Percentiles rank a stretch among this genome's conserved stretches.
These are phyloP conservation scores for Heptranchias perlo DNA, from an alignment of 2,113 vertebrate genomes.

Conservation along the genomic window DNA sequence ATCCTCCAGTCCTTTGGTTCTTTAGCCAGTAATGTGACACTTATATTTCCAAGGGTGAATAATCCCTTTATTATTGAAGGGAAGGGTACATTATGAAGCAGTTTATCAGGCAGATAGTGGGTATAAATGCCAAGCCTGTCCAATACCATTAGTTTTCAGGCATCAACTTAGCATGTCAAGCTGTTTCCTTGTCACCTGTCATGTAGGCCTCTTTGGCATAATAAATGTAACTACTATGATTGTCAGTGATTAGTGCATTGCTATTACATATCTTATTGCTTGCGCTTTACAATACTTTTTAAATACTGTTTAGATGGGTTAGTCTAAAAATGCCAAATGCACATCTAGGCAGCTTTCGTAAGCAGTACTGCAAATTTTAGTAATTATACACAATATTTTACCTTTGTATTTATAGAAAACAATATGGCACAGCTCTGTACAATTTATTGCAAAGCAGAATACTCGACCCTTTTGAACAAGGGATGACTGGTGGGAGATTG, in stretches of 20 bases:
- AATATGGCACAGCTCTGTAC: slow-evolving; percentile 12
- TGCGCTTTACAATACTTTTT: background rate
- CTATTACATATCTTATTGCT: background rate
- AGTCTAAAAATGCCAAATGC: background rate
- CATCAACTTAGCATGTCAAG: background rate
- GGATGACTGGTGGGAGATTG: background rate
- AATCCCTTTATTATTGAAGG: background rate
- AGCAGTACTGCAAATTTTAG: background rate
- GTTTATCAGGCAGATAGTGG: background rate
- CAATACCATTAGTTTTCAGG: background rate
- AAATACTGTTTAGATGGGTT: background rate
- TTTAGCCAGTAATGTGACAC: background rate
- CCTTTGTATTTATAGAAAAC: slow-evolving; percentile 14
- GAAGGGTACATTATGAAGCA: background rate
- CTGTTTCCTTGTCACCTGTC: background rate
- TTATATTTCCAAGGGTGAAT: background rate
- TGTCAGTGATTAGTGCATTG: slow-evolving; percentile 8
- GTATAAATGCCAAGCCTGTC: background rate
- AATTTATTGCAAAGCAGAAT: slow-evolving; percentile 24
- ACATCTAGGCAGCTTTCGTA: background rate
- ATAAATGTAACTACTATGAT: slow-evolving; percentile 7
- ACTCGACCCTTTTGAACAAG: background rate
- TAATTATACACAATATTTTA: background rate
- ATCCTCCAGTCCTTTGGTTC: background rate
- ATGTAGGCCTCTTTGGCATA: background rate